Conservation (phyloP, 2,888 invertebrate genomes). For the Chrysolina americana region DNA sequence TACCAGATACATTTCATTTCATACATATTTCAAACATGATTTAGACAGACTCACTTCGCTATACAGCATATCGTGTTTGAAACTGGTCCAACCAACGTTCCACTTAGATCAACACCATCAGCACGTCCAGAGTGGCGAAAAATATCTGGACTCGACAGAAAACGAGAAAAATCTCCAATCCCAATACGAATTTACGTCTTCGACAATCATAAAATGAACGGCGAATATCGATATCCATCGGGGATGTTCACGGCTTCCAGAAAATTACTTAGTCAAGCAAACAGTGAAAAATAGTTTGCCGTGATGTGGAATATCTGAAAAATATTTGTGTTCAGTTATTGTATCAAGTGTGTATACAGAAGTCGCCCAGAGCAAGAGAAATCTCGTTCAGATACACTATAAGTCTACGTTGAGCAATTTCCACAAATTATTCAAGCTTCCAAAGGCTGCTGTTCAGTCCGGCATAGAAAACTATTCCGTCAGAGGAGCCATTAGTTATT, state of each 20-base stretch:
- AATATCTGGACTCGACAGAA: slow-evolving; percentile 6
- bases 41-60: not conserved
- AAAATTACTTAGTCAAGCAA: slow-evolving; percentile 41
- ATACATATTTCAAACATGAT: not conserved
- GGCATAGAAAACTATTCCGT: too few species aligned
- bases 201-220: not conserved
- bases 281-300: not conserved
- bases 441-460: too few species aligned
- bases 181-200: not conserved
- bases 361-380: too few species aligned
- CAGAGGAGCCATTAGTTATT: too few species aligned
- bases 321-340: not conserved
- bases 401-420: too few species aligned
- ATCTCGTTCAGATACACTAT: too few species aligned
- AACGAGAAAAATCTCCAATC: not conserved
- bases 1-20: not conserved
- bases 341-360: too few species aligned
- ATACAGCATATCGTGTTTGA: not conserved
- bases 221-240: slow-evolving; percentile 38
- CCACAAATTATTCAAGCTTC: too few species aligned
- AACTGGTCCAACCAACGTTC: not conserved
- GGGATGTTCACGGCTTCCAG: slow-evolving; percentile 25
- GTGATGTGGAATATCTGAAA: not conserved
- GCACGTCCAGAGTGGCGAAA: slow-evolving; percentile 7
- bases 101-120: slow-evolving; percentile 1